phyloP scores from a whole-genome alignment of 2,888 invertebrate species.

The Drosophila monieri region DNA sequence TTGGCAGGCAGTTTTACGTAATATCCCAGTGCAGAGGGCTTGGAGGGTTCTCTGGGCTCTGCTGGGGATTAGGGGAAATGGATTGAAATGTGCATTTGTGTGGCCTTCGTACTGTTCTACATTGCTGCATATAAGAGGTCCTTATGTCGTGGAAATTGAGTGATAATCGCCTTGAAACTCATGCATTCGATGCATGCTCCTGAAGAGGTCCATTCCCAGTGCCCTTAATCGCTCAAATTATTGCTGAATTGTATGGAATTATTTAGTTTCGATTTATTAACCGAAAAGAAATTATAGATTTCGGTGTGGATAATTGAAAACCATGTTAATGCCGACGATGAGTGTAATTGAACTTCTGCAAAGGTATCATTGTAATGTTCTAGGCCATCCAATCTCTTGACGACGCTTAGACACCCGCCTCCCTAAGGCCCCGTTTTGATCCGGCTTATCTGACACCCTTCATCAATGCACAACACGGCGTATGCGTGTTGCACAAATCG shows the following conservation, averaged over 20 bases:
- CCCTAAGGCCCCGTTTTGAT: background rate
- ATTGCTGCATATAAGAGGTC: slow-evolving; percentile 17
- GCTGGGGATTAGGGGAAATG: background rate
- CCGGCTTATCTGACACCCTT: slow-evolving; percentile 29
- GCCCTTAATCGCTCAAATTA: slow-evolving; percentile 20
- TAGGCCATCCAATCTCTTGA: slow-evolving; percentile 1
- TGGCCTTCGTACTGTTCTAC: background rate
- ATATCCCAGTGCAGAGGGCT: slow-evolving; percentile 16
- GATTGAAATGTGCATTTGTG: slow-evolving; percentile 15
- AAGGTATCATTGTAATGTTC: slow-evolving; percentile 5
- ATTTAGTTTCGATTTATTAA: background rate
- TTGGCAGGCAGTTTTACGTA: slow-evolving; percentile 46
- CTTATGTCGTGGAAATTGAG: slow-evolving; percentile 61
- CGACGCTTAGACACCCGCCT: background rate
- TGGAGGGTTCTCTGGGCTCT: slow-evolving; percentile 2
- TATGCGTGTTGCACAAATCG: slow-evolving; percentile 54
- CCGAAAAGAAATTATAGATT: no score
- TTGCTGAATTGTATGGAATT: background rate
- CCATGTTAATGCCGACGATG: slow-evolving; percentile 15
- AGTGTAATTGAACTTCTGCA: slow-evolving; percentile 41
- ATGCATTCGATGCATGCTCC: slow-evolving; percentile 13
- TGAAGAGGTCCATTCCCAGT: slow-evolving; percentile 5
- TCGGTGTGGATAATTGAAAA: no score
- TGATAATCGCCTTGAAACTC: slow-evolving; percentile 52
- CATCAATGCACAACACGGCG: slow-evolving; percentile 62